Evolutionary conservation across 2,113 vertebrate species (phyloP).

Genomic region (Indicator maculatus): DNA sequence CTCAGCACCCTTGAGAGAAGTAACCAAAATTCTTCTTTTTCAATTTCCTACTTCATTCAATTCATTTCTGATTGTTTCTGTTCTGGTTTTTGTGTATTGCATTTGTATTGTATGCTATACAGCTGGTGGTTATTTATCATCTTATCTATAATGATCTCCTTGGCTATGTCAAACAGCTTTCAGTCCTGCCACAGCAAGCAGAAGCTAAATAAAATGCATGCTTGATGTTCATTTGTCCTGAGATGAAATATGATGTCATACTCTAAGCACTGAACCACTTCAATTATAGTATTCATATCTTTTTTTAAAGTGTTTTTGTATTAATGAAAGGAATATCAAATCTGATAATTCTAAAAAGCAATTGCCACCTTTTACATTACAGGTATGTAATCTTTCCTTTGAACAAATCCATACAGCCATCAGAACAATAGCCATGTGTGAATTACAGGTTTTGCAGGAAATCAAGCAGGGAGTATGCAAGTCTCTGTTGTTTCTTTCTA

Average conservation of each 20-base stretch:
- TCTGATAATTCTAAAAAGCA: slow-evolving; percentile 11
- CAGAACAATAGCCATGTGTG: slow-evolving; percentile 19
- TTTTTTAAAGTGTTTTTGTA: slow-evolving; percentile 7
- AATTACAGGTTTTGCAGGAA: slow-evolving; percentile 33
- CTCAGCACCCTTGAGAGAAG: background rate
- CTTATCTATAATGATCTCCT: slow-evolving; percentile 23
- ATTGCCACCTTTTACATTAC: slow-evolving; percentile 31
- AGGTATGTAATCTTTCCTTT: slow-evolving; percentile 49
- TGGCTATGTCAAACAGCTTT: background rate
- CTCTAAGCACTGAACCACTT: background rate
- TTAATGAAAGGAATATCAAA: slow-evolving; percentile 47
- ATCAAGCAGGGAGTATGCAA: background rate
- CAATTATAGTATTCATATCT: background rate
- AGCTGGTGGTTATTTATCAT: slow-evolving; percentile 41
- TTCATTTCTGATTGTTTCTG: slow-evolving; percentile 14
- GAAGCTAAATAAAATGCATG: background rate
- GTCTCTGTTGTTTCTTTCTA: slow-evolving; percentile 23
- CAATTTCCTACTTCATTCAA: background rate
- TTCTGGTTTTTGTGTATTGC: background rate
- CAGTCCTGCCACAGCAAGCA: background rate
- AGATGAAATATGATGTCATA: background rate
- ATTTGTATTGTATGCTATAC: background rate
- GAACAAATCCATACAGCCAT: background rate
- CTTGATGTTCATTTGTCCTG: background rate
- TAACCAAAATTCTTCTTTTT: background rate